phyloP scores from a whole-genome alignment of 2,113 vertebrate species.

The Dolichotis patagonum region DNA sequence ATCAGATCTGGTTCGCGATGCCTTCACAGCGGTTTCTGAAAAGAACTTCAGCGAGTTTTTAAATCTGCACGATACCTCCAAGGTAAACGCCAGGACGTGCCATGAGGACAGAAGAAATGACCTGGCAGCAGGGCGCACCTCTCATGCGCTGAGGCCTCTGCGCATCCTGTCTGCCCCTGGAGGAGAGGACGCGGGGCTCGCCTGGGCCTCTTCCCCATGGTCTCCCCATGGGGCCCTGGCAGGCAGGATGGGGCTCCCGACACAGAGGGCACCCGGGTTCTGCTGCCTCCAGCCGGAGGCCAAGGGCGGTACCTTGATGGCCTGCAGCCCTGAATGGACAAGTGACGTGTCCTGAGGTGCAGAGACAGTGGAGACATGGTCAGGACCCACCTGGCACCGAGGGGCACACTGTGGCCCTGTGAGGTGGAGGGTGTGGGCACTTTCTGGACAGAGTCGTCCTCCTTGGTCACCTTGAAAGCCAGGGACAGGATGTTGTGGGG shows the following conservation, averaged over 20 bases:
- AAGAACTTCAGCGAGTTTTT: conserved; percentile 82
- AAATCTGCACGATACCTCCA: conserved; percentile 79
- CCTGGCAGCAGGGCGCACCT: rapidly evolving
- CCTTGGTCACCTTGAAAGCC: background rate
- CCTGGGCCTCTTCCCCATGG: background rate
- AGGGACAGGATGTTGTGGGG: background rate
- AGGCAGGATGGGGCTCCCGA: background rate
- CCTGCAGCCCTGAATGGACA: background rate
- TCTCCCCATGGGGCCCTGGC: background rate
- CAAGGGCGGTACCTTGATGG: background rate
- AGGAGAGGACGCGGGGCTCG: background rate
- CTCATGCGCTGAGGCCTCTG: background rate
- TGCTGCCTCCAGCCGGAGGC: background rate
- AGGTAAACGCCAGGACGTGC: conserved; percentile 78
- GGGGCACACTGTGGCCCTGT: background rate
- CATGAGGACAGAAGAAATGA: background rate
- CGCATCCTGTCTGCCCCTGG: background rate
- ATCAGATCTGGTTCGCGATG: conserved; percentile 81
- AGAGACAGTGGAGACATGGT: too few relatives aligned
- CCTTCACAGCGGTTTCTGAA: conserved; percentile 55
- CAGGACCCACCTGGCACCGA: background rate
- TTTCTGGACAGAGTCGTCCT: background rate
- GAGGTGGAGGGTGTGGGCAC: background rate
- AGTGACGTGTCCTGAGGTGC: background rate
- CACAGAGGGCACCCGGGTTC: background rate